Conservation (phyloP, 2,113 vertebrate species). For the Budorcas taxicolor region DNA sequence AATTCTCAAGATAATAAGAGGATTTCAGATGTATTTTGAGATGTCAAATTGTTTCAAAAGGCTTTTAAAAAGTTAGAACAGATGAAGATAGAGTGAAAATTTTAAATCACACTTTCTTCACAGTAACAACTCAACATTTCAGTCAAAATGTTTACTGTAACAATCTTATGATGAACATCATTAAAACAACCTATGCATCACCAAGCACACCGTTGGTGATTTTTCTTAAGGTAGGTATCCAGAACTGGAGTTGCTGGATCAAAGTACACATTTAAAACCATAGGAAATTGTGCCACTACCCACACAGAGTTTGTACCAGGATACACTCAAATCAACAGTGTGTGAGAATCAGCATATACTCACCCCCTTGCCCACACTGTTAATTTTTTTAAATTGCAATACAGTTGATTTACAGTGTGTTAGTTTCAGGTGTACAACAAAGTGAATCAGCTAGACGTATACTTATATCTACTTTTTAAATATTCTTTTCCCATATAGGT, state of each 20-base stretch:
- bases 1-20: constrained; percentile 20
- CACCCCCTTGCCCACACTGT: background rate
- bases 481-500: background rate
- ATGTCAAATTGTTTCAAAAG: constrained; percentile 35
- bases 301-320: background rate
- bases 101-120: constrained; percentile 2
- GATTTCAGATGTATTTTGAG: constrained; percentile 4
- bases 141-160: background rate
- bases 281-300: background rate
- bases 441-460: background rate
- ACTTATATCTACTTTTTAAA: background rate
- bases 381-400: background rate
- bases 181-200: background rate
- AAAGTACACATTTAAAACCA: background rate
- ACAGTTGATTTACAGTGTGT: background rate
- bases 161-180: background rate
- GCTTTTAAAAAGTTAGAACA: constrained; percentile 23
- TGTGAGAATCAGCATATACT: background rate
- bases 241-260: background rate
- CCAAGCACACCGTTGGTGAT: background rate
- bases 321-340: background rate
- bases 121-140: background rate
- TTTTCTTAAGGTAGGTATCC: background rate
- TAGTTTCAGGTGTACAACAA: background rate
- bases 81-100: constrained; percentile 19